phyloP scores from a whole-genome alignment of 2,113 vertebrate species.

The Scatophagus argus region DNA sequence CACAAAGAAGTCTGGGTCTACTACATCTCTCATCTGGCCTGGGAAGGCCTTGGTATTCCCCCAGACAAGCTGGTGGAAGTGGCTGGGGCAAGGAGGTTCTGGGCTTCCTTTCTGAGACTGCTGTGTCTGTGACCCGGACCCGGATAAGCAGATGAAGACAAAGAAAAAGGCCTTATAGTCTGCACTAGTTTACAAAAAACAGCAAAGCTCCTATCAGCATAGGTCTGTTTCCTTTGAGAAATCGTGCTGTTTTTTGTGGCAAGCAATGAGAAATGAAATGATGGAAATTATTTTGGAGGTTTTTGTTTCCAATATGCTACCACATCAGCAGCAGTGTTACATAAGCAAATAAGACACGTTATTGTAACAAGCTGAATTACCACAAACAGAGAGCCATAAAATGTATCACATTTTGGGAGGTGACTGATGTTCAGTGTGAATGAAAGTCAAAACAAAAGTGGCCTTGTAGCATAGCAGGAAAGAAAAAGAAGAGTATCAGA shows the following conservation, averaged over 20 bases:
- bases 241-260: not conserved
- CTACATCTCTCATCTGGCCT: too few relatives aligned
- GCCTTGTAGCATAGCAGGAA: not conserved
- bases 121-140: too few relatives aligned
- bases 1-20: too few relatives aligned
- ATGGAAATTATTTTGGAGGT: not conserved
- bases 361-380: not conserved
- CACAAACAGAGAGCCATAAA: not conserved
- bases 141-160: too few relatives aligned
- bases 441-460: conserved; percentile 10
- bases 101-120: too few relatives aligned
- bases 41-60: too few relatives aligned
- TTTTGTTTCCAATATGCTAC: not conserved
- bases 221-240: not conserved
- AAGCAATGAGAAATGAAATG: not conserved
- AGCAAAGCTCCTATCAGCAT: too few relatives aligned
- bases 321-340: not conserved
- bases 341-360: not conserved
- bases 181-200: too few relatives aligned
- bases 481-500: conserved; percentile 12
- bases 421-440: not conserved
- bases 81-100: too few relatives aligned
- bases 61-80: too few relatives aligned
- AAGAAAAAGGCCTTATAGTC: too few relatives aligned
- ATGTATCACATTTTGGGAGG: not conserved